Evolutionary conservation across 2,113 vertebrate genomes (phyloP).

Genomic region (Mustela lutreola): DNA sequence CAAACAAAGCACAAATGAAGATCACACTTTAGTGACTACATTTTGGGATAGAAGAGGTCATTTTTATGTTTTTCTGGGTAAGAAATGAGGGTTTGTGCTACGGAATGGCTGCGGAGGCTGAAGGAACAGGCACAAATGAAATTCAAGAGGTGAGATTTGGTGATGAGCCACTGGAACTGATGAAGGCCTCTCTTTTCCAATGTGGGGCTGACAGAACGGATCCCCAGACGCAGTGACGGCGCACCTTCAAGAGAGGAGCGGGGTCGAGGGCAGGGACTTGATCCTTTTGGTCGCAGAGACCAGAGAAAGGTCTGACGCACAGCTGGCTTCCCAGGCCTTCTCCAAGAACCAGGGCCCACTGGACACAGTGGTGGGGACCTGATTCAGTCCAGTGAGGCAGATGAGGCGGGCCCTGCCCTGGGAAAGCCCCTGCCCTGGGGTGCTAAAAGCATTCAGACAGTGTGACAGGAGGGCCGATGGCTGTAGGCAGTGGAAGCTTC

Average conservation of each 20-base stretch:
- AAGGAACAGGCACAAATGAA: background rate
- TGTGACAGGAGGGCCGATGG: background rate
- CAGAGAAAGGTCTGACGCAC: background rate
- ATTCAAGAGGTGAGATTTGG: background rate
- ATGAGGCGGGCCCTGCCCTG: background rate
- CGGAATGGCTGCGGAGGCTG: background rate
- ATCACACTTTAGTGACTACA: background rate
- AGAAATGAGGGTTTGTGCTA: slow-evolving; percentile 33
- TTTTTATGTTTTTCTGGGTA: background rate
- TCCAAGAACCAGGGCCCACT: background rate
- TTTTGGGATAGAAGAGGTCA: background rate
- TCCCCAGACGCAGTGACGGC: background rate
- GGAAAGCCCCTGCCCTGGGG: background rate
- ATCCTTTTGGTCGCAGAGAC: slow-evolving; percentile 9
- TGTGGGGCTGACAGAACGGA: background rate
- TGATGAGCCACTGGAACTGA: background rate
- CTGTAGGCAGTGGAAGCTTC: background rate
- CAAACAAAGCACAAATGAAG: background rate
- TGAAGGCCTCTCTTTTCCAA: background rate
- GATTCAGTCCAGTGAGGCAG: slow-evolving; percentile 10
- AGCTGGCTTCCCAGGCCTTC: background rate
- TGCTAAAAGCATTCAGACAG: background rate
- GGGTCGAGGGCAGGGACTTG: background rate
- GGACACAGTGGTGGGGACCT: background rate
- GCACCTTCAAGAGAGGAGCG: background rate